Evolutionary conservation across 2,888 invertebrate genomes (phyloP), one percentile per base, ranked within the genome.

Genomic region (Phortica magna): DNA sequence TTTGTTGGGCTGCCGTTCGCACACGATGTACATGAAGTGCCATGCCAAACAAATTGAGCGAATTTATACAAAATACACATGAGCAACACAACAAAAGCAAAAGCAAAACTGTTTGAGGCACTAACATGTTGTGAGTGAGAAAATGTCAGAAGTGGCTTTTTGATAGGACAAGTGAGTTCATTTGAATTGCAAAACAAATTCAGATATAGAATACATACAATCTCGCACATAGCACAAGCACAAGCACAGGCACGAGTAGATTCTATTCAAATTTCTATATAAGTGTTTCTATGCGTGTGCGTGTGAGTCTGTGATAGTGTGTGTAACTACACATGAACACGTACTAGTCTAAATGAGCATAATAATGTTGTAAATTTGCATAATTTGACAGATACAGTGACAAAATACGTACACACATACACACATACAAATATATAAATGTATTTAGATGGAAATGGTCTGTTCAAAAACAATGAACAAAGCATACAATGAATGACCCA

Each of bases 111-210:
- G 19, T 77, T 71, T 55, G 59, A 55, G 14, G 67, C 22, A 43
- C 48, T 59, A 2, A 41, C 65, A 75, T 68, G 61, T 59, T 19
- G 48, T 43, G 53, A 22, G 22, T 10, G 61, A 39, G 67, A 19
- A 53, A 61, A 5, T 55, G 57, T 1, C n/a, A 22, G 48, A 41
- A 74, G 48, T 22, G 59, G 65, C 17, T 17, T 41, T 31, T 64
- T 9, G 71, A 68, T 64, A 77, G 75, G 67, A 74, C 71, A 80
- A 75, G 81, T 77, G 10, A 84, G 87, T 85, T 88, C 86, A 85
- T 85, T 85, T 87, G 88, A 87, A 85, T 85, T 85, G 88, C 85
- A 80, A 85, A 85, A 81, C 88, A 85, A 88, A 88, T 82, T 82
- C 80, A 79, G 22, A 17, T 41, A 68, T 43, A 59, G 17, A 12